A percentile compares a stretch with the other conserved stretches of the same genome.
These are phyloP conservation scores for Cyphomyrus discorhynchus DNA, from an alignment of 2,113 vertebrate species.

Conservation along the genomic window DNA sequence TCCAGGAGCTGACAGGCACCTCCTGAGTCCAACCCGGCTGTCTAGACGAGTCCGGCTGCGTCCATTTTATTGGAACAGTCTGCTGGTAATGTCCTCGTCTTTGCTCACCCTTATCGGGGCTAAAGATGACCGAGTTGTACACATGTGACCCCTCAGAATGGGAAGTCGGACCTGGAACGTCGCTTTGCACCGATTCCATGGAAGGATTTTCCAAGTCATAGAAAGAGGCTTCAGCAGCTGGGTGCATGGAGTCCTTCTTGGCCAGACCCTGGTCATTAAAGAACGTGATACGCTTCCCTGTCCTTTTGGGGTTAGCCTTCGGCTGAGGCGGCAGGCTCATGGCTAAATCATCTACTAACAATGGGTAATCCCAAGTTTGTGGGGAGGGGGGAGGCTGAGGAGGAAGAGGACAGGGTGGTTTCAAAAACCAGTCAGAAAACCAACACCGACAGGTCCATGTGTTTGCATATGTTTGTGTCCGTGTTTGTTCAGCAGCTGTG, in stretches of 20 bases:
- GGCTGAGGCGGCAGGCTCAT: conserved; percentile 93
- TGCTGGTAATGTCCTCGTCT: conserved; percentile 78
- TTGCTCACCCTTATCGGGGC: conserved; percentile 74
- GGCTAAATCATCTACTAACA: conserved; percentile 59
- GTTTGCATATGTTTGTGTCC: neutral
- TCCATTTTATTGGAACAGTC: conserved; percentile 73
- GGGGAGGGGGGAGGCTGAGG: conserved; percentile 4
- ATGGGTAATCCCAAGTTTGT: neutral
- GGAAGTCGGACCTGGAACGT: conserved; percentile 48
- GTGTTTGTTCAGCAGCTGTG: neutral
- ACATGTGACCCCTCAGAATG: conserved; percentile 58
- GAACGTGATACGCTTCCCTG: conserved; percentile 82
- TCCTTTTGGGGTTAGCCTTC: conserved; percentile 80
- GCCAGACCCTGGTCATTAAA: conserved; percentile 70
- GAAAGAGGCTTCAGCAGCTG: conserved; percentile 71
- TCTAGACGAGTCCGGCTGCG: conserved; percentile 58
- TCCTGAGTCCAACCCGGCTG: conserved; percentile 71
- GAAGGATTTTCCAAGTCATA: conserved; percentile 63
- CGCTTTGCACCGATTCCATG: conserved; percentile 60
- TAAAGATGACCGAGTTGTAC: conserved; percentile 82
- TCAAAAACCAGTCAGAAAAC: neutral
- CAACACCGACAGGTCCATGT: neutral
- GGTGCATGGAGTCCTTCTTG: conserved; percentile 73
- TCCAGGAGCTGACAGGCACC: conserved; percentile 65
- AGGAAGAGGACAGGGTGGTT: neutral